Percentiles rank a stretch among this genome's conserved stretches.
Conservation (phyloP, 2,888 invertebrate genomes). For the Panzeria rudis region DNA sequence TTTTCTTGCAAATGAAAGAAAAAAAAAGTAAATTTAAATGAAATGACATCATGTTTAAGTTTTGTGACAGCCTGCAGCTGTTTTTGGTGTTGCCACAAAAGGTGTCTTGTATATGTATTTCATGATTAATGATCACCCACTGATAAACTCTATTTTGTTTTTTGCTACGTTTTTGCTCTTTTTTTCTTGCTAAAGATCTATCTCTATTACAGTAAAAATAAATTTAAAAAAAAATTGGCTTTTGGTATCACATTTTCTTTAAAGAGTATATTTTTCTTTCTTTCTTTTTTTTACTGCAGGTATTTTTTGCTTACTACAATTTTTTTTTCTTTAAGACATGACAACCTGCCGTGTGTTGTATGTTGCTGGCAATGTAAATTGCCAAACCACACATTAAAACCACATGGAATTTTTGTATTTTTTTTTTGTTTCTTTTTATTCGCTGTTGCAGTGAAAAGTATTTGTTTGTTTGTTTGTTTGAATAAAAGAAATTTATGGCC, state of each 20-base stretch:
- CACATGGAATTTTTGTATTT: conserved; percentile 31
- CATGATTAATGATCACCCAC: conserved; percentile 71
- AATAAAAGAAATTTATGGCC: conserved; percentile 31
- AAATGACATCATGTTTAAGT: conserved; percentile 68
- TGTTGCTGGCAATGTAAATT: conserved; percentile 48
- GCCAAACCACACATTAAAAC: conserved; percentile 35
- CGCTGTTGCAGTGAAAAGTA: conserved; percentile 10
- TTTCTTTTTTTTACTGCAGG: conserved; percentile 2
- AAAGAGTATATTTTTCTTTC: neutral
- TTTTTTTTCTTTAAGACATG: conserved; percentile 9
- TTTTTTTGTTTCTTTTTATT: conserved; percentile 22
- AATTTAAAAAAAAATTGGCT: conserved; percentile 4
- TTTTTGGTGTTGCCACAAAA: conserved; percentile 61
- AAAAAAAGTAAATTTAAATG: conserved; percentile 56
- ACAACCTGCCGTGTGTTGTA: conserved; percentile 62
- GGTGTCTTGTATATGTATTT: conserved; percentile 52
- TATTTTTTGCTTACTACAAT: conserved; percentile 14
- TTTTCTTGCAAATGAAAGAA: conserved; percentile 18
- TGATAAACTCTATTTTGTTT: conserved; percentile 46
- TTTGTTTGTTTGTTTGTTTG: conserved; percentile 29
- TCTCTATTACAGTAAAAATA: conserved; percentile 26
- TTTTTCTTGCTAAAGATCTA: conserved; percentile 38
- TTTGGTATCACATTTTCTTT: conserved; percentile 50
- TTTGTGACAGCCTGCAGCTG: conserved; percentile 69
- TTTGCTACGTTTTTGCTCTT: neutral